Evolutionary conservation across 2,113 vertebrate species (phyloP).

Genomic region (Stigmatopora argus): DNA sequence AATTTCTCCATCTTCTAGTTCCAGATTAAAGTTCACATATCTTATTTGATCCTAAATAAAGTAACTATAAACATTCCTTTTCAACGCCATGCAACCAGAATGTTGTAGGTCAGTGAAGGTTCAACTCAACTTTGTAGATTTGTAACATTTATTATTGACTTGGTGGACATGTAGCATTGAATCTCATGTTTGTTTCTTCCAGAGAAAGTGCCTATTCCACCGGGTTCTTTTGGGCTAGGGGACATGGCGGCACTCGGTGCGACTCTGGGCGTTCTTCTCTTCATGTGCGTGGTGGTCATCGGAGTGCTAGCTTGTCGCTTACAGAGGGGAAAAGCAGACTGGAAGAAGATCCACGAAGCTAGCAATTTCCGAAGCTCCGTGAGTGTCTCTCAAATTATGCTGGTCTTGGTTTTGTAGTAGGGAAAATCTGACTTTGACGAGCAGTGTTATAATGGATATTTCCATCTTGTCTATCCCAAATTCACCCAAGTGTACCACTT

Average conservation of each 20-base stretch:
- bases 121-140: neutral
- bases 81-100: neutral
- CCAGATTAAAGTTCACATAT: too few species aligned
- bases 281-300: constrained; percentile 65
- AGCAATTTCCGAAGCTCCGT: constrained; percentile 63
- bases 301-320: constrained; percentile 52
- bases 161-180: neutral
- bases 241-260: constrained; percentile 77
- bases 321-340: constrained; percentile 39
- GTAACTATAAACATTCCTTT: too few species aligned
- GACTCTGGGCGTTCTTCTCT: constrained; percentile 68
- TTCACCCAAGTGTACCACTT: neutral
- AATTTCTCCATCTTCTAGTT: too few species aligned
- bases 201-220: neutral
- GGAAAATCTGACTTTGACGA: neutral
- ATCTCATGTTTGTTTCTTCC: constrained; percentile 4
- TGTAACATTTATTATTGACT: neutral
- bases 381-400: constrained; percentile 24
- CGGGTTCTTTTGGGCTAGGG: constrained; percentile 17
- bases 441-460: neutral
- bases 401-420: neutral
- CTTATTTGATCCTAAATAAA: too few species aligned
- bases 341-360: constrained; percentile 63
- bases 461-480: neutral
- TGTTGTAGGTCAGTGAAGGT: neutral